Percentiles rank a stretch among this genome's conserved stretches.
phyloP scores from a whole-genome alignment of 1,140 invertebrate genomes.

The Aphaenogaster floridana region DNA sequence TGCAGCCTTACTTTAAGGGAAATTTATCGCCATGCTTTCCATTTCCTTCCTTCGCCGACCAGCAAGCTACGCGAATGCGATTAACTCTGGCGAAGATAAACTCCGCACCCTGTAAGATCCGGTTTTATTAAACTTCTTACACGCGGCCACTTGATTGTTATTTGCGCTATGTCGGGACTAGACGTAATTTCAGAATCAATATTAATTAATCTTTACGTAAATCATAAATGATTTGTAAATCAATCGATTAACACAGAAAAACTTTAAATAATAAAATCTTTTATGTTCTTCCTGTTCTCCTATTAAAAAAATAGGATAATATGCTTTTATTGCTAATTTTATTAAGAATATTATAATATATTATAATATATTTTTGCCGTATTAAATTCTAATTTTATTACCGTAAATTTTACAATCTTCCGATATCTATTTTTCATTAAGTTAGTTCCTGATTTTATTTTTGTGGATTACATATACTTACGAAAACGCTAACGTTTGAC shows the following conservation, averaged over 20 bases:
- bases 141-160: conserved; percentile 32
- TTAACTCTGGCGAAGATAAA: conserved; percentile 64
- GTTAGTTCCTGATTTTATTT: conserved; percentile 7
- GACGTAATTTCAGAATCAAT: not conserved
- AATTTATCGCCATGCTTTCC: conserved; percentile 54
- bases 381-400: conserved; percentile 15
- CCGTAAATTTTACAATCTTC: not conserved
- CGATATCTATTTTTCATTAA: not conserved
- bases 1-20: conserved; percentile 46
- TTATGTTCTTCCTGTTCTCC: not conserved
- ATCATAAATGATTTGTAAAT: not conserved
- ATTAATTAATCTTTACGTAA: not conserved
- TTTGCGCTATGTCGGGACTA: conserved; percentile 5
- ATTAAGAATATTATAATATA: not conserved
- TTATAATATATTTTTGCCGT: not conserved
- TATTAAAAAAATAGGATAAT: not conserved
- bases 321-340: not conserved
- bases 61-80: conserved; percentile 54
- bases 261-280: not conserved
- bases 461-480: not conserved
- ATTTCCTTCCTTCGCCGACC: conserved; percentile 33
- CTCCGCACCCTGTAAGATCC: conserved; percentile 54
- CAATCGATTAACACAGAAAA: not conserved
- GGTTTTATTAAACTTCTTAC: conserved; percentile 60
- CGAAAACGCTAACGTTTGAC: conserved; percentile 64